These are phyloP conservation scores for Struthio camelus DNA, from an alignment of 2,113 vertebrate genomes.

Conservation along the genomic window DNA sequence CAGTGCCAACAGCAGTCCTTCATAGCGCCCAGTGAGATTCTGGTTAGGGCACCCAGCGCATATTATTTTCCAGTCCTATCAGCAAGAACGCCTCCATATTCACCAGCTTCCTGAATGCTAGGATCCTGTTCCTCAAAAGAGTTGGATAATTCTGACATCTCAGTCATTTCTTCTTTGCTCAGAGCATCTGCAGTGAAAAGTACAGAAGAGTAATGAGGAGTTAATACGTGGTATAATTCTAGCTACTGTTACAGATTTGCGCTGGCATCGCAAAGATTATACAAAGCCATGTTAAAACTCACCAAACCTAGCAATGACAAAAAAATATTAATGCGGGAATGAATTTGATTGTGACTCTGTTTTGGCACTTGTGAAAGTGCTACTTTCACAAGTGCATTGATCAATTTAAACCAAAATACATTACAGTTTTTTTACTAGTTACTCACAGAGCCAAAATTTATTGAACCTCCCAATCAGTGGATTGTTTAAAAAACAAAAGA, in stretches of 20 bases:
- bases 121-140: background rate
- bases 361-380: background rate
- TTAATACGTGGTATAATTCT: background rate
- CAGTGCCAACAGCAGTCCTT: background rate
- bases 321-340: background rate
- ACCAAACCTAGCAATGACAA: background rate
- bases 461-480: background rate
- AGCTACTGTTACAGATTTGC: background rate
- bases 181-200: background rate
- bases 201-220: background rate
- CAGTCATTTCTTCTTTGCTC: background rate
- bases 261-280: background rate
- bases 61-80: background rate
- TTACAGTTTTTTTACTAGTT: background rate
- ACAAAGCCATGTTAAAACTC: background rate
- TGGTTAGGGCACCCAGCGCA: fast-evolving
- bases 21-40: background rate
- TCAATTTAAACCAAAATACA: background rate
- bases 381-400: too few species aligned
- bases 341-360: background rate
- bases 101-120: background rate
- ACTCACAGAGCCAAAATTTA: background rate
- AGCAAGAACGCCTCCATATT: background rate
- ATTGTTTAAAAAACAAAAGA: background rate
- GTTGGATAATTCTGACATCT: background rate